These are phyloP conservation scores for Oscheius sp. DNA, from an alignment of 2,888 invertebrate genomes.

Conservation along the genomic window DNA sequence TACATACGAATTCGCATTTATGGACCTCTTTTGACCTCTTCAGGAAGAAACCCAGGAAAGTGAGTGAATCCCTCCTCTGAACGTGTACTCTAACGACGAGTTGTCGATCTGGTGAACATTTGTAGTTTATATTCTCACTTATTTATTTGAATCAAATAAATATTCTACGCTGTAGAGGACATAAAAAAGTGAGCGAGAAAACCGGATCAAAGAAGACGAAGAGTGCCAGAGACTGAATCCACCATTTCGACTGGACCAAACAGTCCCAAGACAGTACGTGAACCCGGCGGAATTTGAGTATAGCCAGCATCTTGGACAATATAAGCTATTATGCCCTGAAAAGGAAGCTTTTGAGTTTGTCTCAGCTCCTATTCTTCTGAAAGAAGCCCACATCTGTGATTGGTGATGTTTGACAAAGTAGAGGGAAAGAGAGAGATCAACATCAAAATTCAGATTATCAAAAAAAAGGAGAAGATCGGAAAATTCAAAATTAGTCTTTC, in stretches of 20 bases:
- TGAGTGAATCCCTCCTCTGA: not conserved
- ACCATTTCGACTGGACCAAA: conserved; percentile 72
- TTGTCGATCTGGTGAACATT: not conserved
- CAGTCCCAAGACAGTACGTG: conserved; percentile 72
- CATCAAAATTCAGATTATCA: too few relatives aligned
- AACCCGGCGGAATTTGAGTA: conserved; percentile 74
- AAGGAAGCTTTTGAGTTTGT: too few relatives aligned
- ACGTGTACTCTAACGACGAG: not conserved
- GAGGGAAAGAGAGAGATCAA: too few relatives aligned
- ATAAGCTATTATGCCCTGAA: conserved; percentile 71
- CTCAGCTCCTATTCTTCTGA: too few relatives aligned
- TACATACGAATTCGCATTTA: too few relatives aligned
- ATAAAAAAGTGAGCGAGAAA: not conserved
- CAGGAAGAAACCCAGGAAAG: not conserved
- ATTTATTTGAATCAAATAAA: not conserved
- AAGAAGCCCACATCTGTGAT: too few relatives aligned
- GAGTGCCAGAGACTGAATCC: conserved; percentile 72
- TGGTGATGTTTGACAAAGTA: too few relatives aligned
- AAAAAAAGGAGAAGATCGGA: too few relatives aligned
- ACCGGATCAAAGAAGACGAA: conserved; percentile 70
- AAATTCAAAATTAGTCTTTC: too few relatives aligned
- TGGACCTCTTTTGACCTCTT: not conserved
- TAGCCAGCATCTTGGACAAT: conserved; percentile 75
- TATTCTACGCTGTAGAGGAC: not conserved
- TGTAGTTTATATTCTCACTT: not conserved